Base-by-base conservation (phyloP, 2,113 vertebrate species). In the Bettongia penicillata region DNA sequence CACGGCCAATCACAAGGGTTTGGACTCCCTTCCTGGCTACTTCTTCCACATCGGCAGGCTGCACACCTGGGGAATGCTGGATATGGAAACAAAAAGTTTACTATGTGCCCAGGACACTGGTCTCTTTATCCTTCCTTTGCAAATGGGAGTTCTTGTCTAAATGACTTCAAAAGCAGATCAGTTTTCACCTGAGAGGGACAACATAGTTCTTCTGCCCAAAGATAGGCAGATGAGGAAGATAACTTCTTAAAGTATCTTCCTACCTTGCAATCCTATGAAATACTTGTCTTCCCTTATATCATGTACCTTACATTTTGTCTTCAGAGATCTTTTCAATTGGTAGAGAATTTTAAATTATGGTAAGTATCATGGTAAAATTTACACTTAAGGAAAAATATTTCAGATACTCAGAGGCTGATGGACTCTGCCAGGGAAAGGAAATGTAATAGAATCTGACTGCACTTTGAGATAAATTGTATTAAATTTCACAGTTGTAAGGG, bases 41-140 rank as follows among this genome's bases (percentile, higher is more conserved):
- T 98, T 99, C 99, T 94, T 99, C 99, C 94, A 99, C 98, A 53
- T 99, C 99, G 43, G 99, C 99, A 6, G 99, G 99, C 50, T 99
- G 99, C 6, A 99, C 99, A 90, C 99, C 99, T 7, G 99, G 99
- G 95, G 98, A 94, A 97, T 99, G 99, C 99, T 99, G 91, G 89
- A 89, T n/a, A 51, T 53, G 93, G 51, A 97, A 97, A 93, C 92
- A 96, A 95, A 95, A 96, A 95, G 97, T 94, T 94, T 84, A 95
- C 52, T 49, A 93, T 89, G 61, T 51, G 89, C 51, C 25, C 51
- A 8, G 68, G 68, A 84, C 19, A 84, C 68, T 43, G n/a, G 43
- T 49, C 93, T 49, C 93, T 93, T 91, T 91, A 53, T 53, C 89
- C 90, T 95, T 95, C 93, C 91, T 93, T 95, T 53, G n/a, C 51